Base-by-base conservation (phyloP, 2,888 invertebrate genomes). In the Julus scanicus region DNA sequence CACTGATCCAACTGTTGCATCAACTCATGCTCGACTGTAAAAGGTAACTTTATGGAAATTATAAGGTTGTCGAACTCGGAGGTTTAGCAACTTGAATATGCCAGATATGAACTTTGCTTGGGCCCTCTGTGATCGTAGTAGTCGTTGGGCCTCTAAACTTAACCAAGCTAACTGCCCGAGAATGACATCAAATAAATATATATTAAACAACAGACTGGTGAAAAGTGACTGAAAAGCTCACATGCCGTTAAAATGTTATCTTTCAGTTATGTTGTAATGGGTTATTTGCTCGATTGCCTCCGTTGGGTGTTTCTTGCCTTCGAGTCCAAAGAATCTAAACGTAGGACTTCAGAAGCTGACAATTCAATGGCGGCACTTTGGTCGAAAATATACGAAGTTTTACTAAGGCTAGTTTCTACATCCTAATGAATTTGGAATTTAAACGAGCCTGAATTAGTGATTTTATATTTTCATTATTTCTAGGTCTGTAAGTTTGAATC, bases 201-300 rank as follows among this genome's bases (percentile, higher is more conserved):
- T 6, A 44, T 44, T 44, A 44, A 44, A 44, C 2, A 44, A 44
- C 44, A 8, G 44, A 8, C 44, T 53, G 15, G 15, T 17, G 15
- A 53, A 53, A 49, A 53, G 3, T 53, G 53, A 15, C 15, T 53
- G 15, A n/a, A n/a, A n/a, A 44, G 44, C 44, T 53, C 17, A 53
- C 8, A 8, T 13, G n/a, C 20, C 40, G 0, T 84, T 84, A 11
- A 4, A 37, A 44, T 29, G 40, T 5, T 84, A n/a, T n/a, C 29
- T 84, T 84, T 84, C 48, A 84, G 84, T 84, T 84, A 84, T 29
- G 84, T 84, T 8, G 11, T 37, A 6, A 84, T 84, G 84, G 84
- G 40, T 1, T 40, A 40, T 40, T 44, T 84, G 40, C n/a, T 84
- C 8, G 48, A 84, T 6, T 37, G 84, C 37, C 37, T 84, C 17